Base-by-base conservation (phyloP, 2,113 vertebrate species). In the Ictidomys tridecemlineatus region DNA sequence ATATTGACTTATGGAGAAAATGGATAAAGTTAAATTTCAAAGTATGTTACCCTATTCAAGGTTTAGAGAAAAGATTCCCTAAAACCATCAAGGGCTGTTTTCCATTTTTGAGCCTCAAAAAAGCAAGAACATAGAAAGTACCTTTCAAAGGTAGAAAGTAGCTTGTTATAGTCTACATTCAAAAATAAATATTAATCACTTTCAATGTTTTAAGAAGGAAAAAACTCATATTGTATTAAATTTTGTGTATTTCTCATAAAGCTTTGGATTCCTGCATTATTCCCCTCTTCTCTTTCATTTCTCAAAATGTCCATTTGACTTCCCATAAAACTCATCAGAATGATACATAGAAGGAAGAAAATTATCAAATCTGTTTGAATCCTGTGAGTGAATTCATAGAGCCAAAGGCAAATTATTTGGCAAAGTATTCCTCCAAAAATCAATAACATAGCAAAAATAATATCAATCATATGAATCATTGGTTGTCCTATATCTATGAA, bases 81-180 rank as follows among this genome's bases (percentile, higher is more conserved):
- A 34, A 48, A 76, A 8, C 10, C 72, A 80, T 2, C 53, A 20
- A 53, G 0, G 8, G 9, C 1, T 18, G 2, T 16, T 70, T 80
- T 82, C 5, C 3, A 56, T 78, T 32, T 42, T 61, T 11, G 30
- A 91, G 26, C 73, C 70, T n/a, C 53, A 24, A 93, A 90, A 65
- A 3, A 74, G 11, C 1, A 1, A 20, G 22, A 48, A 53, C 14
- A 16, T 53, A 53, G 51, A 53, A 53, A 53, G 51, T 53, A 53
- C 51, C 37, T 70, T 82, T 90, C 20, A 90, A 67, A 82, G 13
- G 14, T 16, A 95, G 32, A 80, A 92, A 95, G 89, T 45, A 94
- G 13, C 4, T 56, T 86, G 12, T 1, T 34, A 73, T 80, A 83
- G 18, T 58, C 51, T 83, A 34, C 26, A 76, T 24, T 85, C 14